These are phyloP conservation scores for Gastrophryne carolinensis DNA, from an alignment of 2,797 vertebrate genomes.

Conservation along the genomic window DNA sequence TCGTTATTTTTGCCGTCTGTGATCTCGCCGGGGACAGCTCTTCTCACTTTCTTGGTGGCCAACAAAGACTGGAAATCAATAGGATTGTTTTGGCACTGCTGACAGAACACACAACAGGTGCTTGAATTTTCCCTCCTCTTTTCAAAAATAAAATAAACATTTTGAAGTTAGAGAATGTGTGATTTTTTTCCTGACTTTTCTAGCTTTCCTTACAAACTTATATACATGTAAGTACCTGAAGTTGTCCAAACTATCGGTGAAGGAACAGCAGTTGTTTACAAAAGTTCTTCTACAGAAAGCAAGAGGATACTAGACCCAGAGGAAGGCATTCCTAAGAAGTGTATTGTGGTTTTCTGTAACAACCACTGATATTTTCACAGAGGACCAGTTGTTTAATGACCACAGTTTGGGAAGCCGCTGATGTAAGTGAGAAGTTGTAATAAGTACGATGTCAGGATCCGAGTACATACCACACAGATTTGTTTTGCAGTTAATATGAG, in stretches of 20 bases:
- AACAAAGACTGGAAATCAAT: too few species aligned
- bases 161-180: too few species aligned
- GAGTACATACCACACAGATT: background rate
- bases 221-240: too few species aligned
- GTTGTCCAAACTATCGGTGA: background rate
- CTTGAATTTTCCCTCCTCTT: too few species aligned
- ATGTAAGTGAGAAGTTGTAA: conserved; percentile 21
- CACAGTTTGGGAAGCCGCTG: conserved; percentile 2
- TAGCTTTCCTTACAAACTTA: too few species aligned
- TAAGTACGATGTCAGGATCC: background rate
- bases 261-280: conserved; percentile 16
- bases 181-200: too few species aligned
- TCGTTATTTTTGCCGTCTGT: too few species aligned
- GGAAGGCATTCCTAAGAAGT: conserved; percentile 10
- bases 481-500: background rate
- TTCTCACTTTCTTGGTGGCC: too few species aligned
- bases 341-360: conserved; percentile 17
- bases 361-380: conserved; percentile 12
- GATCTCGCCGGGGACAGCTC: too few species aligned
- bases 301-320: conserved; percentile 7
- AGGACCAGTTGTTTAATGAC: conserved; percentile 28
- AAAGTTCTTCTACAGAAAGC: conserved; percentile 20
- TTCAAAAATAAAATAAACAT: too few species aligned
- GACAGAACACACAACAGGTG: too few species aligned
- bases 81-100: too few species aligned